phyloP scores from a whole-genome alignment of 2,797 vertebrate genomes.

The Protosalanx chinensis region DNA sequence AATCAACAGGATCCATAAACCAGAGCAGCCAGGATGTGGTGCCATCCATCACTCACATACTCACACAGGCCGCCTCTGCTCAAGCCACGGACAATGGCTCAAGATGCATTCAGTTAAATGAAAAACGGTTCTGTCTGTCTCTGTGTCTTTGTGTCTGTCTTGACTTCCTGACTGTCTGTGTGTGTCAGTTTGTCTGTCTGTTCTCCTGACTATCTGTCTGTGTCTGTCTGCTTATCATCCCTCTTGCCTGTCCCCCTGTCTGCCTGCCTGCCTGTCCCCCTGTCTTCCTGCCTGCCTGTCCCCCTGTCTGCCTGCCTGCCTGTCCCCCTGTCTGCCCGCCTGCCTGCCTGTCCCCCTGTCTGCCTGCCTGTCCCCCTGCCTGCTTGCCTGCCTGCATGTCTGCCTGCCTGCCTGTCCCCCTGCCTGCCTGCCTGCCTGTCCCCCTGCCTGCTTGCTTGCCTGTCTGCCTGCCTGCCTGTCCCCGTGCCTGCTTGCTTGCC shows the following conservation, averaged over 20 bases:
- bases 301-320: no score
- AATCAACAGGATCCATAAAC: slow-evolving; percentile 30
- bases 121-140: not conserved
- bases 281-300: not conserved
- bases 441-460: no score
- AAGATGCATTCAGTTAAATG: not conserved
- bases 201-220: not conserved
- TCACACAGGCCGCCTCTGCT: not conserved
- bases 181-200: not conserved
- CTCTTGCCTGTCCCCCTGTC: not conserved
- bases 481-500: no score
- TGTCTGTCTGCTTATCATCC: not conserved
- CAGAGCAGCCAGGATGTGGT: not conserved
- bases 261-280: not conserved
- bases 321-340: not conserved
- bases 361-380: no score
- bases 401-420: not conserved
- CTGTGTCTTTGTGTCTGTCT: no score
- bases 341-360: no score
- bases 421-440: no score
- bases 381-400: not conserved
- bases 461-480: not conserved
- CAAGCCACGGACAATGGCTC: not conserved
- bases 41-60: not conserved
- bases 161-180: no score